phyloP scores from a whole-genome alignment of 1,140 invertebrate species.

The Trichogramma pretiosum region DNA sequence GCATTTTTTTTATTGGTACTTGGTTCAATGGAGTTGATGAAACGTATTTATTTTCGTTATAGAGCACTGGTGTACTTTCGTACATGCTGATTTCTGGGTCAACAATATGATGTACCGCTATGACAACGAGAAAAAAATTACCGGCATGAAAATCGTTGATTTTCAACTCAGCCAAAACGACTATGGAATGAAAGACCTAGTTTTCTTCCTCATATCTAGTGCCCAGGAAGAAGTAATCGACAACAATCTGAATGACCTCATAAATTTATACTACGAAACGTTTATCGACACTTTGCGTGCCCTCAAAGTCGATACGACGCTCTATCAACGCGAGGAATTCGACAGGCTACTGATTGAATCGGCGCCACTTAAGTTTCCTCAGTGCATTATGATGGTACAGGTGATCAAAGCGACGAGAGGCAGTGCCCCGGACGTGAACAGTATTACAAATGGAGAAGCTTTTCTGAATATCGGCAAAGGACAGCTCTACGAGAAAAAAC shows the following conservation, averaged over 20 bases:
- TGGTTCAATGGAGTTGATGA: neutral
- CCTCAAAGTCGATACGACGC: slow-evolving; percentile 25
- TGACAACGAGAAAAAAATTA: slow-evolving; percentile 35
- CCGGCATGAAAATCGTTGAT: slow-evolving; percentile 54
- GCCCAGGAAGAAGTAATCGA: slow-evolving; percentile 45
- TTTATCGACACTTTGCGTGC: slow-evolving; percentile 40
- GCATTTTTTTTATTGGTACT: slow-evolving; percentile 3
- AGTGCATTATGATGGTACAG: slow-evolving; percentile 41
- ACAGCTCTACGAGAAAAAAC: slow-evolving; percentile 30
- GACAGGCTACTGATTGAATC: slow-evolving; percentile 28
- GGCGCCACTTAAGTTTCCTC: slow-evolving; percentile 31
- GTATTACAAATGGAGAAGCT: slow-evolving; percentile 23
- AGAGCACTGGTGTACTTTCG: slow-evolving; percentile 44
- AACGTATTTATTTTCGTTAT: slow-evolving; percentile 8
- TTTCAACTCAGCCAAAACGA: slow-evolving; percentile 51
- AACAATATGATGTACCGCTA: slow-evolving; percentile 54
- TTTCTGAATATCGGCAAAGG: slow-evolving; percentile 29
- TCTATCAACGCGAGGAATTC: slow-evolving; percentile 30
- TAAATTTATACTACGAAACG: slow-evolving; percentile 46
- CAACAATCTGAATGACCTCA: slow-evolving; percentile 43
- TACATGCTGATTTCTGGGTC: slow-evolving; percentile 56
- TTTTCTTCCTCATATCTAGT: slow-evolving; percentile 56
- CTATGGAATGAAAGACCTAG: slow-evolving; percentile 49
- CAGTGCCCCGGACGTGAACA: slow-evolving; percentile 26
- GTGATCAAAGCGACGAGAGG: slow-evolving; percentile 38